Conservation (phyloP, 2,888 invertebrate genomes). For the Drosophila prolongata region DNA sequence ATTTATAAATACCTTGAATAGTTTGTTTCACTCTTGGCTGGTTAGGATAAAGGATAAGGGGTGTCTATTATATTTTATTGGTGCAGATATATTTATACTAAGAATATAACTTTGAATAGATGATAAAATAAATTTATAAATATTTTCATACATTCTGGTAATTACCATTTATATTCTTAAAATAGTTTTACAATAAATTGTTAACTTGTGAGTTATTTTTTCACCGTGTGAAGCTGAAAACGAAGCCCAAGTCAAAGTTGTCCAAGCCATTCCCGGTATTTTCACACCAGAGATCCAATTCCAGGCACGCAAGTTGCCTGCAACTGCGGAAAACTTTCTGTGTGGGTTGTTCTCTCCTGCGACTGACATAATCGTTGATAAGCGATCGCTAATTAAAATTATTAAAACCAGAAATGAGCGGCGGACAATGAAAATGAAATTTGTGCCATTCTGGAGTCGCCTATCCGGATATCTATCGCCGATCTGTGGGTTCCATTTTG, state of each 20-base stretch:
- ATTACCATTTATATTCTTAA: no score
- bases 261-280: slow-evolving; percentile 63
- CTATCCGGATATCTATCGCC: slow-evolving; percentile 36
- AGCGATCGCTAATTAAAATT: slow-evolving; percentile 73
- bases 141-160: no score
- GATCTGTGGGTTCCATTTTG: slow-evolving; percentile 62
- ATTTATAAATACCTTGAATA: no score
- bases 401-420: slow-evolving; percentile 45
- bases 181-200: no score
- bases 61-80: no score
- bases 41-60: no score
- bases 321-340: slow-evolving; percentile 16
- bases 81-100: no score
- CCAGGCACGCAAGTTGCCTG: slow-evolving; percentile 60
- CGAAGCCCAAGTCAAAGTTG: slow-evolving; percentile 17
- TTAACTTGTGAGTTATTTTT: neutral
- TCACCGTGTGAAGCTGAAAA: slow-evolving; percentile 6
- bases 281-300: slow-evolving; percentile 71
- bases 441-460: slow-evolving; percentile 68
- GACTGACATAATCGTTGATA: slow-evolving; percentile 74
- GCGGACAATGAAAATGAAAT: slow-evolving; percentile 66
- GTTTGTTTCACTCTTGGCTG: no score
- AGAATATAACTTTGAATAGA: no score
- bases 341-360: slow-evolving; percentile 35
- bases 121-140: no score